These are phyloP conservation scores for Aphelenchoides avenae DNA, from an alignment of 1,140 invertebrate species.

Conservation along the genomic window DNA sequence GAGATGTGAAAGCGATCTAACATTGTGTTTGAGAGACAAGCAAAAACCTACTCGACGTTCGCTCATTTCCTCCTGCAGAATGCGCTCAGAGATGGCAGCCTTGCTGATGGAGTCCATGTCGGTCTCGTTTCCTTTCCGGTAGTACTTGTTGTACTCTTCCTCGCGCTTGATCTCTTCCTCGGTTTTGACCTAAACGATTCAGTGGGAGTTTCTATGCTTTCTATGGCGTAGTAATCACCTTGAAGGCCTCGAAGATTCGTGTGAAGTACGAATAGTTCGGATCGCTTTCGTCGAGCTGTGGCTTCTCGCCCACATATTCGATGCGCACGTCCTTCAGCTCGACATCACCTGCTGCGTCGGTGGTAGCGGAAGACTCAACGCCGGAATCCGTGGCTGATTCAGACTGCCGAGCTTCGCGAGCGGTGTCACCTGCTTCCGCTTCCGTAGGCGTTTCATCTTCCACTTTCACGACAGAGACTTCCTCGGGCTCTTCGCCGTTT, in stretches of 20 bases:
- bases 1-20: not conserved
- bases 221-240: conserved; percentile 42
- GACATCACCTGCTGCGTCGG: conserved; percentile 9
- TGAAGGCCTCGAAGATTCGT: conserved; percentile 52
- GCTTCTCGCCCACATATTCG: conserved; percentile 52
- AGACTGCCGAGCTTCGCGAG: conserved; percentile 11
- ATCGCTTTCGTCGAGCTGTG: conserved; percentile 44
- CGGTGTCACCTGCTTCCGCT: not conserved
- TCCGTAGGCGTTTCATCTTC: conserved; percentile 23
- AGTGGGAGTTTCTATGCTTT: conserved; percentile 14
- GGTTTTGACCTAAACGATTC: conserved; percentile 35
- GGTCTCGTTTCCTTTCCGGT: conserved; percentile 24
- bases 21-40: conserved; percentile 15
- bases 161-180: conserved; percentile 33
- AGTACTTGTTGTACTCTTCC: conserved; percentile 14
- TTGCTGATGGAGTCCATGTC: conserved; percentile 38
- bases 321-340: conserved; percentile 49
- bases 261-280: conserved; percentile 52
- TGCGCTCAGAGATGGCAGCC: conserved; percentile 48
- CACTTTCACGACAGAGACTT: conserved; percentile 5
- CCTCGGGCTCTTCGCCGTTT: conserved; percentile 20
- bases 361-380: not conserved
- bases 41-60: conserved; percentile 36
- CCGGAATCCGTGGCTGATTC: conserved; percentile 3
- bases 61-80: conserved; percentile 52